Evolutionary conservation across 2,888 invertebrate genomes (phyloP).

Genomic region (Chrysodeixis includens): DNA sequence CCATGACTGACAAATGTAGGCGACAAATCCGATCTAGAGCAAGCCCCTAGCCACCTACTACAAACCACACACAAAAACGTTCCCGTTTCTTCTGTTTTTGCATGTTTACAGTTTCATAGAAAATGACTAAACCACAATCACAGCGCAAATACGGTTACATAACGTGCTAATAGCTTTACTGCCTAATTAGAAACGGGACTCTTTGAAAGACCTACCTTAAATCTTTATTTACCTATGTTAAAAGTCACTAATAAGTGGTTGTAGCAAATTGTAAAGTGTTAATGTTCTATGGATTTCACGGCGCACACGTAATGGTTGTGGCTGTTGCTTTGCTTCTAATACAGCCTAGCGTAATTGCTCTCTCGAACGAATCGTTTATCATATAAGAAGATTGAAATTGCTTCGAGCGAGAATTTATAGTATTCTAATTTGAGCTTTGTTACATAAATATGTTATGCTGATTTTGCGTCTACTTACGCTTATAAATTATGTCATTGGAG

Average conservation of each 20-base stretch:
- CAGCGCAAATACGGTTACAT: slow-evolving; percentile 39
- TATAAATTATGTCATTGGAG: slow-evolving; percentile 33
- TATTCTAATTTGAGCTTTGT: slow-evolving; percentile 70
- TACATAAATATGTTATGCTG: slow-evolving; percentile 57
- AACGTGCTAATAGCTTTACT: slow-evolving; percentile 43
- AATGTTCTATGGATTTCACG: slow-evolving; percentile 77
- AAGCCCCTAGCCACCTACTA: slow-evolving; percentile 50
- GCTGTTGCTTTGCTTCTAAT: slow-evolving; percentile 70
- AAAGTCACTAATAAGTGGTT: slow-evolving; percentile 54
- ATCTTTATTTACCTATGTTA: slow-evolving; percentile 41
- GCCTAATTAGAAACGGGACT: slow-evolving; percentile 49
- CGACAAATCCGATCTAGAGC: slow-evolving; percentile 68
- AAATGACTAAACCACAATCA: slow-evolving; percentile 48
- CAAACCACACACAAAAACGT: slow-evolving; percentile 30
- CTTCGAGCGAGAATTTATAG: slow-evolving; percentile 70
- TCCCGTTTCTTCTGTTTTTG: slow-evolving; percentile 39
- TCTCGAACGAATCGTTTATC: slow-evolving; percentile 85
- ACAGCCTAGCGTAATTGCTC: slow-evolving; percentile 76
- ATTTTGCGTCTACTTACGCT: slow-evolving; percentile 50
- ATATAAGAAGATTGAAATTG: slow-evolving; percentile 77
- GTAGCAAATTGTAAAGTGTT: slow-evolving; percentile 74
- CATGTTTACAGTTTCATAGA: slow-evolving; percentile 40
- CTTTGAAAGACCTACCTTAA: slow-evolving; percentile 36
- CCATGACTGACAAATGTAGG: slow-evolving; percentile 70
- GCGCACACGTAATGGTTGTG: slow-evolving; percentile 66